These are phyloP conservation scores for Carposina sasakii DNA, from an alignment of 1,140 invertebrate genomes.

Conservation along the genomic window DNA sequence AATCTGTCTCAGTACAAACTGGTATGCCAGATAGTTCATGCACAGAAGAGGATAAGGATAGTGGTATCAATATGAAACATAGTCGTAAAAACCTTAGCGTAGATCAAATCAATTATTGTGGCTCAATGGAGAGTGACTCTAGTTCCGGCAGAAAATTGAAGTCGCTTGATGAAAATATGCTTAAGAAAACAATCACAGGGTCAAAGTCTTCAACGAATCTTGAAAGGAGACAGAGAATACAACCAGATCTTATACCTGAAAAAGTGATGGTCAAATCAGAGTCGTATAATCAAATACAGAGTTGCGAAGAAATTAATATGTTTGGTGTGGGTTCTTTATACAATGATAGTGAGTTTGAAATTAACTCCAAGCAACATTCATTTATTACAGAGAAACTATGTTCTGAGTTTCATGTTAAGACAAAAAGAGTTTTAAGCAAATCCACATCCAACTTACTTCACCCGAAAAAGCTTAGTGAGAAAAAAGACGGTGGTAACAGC, in stretches of 20 bases:
- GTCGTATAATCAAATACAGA: constrained; percentile 71
- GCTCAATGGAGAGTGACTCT: constrained; percentile 68
- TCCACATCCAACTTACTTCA: constrained; percentile 75
- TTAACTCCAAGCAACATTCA: constrained; percentile 72
- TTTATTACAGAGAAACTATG: constrained; percentile 76
- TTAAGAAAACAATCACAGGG: constrained; percentile 61
- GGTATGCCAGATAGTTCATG: constrained; percentile 65
- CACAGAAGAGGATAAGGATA: constrained; percentile 63
- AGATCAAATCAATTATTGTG: constrained; percentile 70
- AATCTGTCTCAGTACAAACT: constrained; percentile 70
- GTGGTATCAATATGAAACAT: constrained; percentile 64
- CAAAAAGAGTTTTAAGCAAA: constrained; percentile 74
- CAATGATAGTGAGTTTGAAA: constrained; percentile 66
- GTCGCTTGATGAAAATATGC: constrained; percentile 66
- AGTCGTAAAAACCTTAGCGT: constrained; percentile 67
- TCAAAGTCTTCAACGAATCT: constrained; percentile 64
- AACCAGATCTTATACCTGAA: constrained; percentile 69
- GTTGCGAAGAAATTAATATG: constrained; percentile 71
- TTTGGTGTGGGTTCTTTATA: constrained; percentile 64
- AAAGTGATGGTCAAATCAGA: constrained; percentile 67
- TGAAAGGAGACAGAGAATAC: constrained; percentile 67
- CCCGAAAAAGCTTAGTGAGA: constrained; percentile 61
- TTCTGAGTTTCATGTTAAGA: constrained; percentile 77
- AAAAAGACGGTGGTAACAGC: constrained; percentile 59
- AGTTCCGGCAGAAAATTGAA: constrained; percentile 67